These are phyloP conservation scores for Sclerodermus sp. DNA, from an alignment of 2,888 invertebrate species.

Conservation along the genomic window DNA sequence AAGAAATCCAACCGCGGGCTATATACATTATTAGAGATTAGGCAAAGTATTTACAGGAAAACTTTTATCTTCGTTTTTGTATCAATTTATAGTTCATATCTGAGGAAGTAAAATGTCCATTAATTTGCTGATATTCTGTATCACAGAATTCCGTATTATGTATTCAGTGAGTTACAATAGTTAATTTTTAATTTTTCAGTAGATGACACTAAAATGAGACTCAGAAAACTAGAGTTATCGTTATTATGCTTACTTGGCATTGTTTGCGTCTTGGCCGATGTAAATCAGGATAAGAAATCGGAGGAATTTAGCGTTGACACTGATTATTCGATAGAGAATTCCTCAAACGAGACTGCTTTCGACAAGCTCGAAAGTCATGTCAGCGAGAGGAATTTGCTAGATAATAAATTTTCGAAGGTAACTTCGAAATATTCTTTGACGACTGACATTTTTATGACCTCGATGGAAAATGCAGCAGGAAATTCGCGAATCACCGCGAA, in stretches of 20 bases:
- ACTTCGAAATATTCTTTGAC: too few species aligned
- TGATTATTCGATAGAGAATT: not conserved
- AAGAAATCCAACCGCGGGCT: too few species aligned
- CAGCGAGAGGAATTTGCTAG: not conserved
- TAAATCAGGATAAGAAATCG: constrained; percentile 6
- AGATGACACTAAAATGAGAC: constrained; percentile 24
- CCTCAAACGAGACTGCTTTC: not conserved
- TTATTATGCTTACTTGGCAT: constrained; percentile 28
- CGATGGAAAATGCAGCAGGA: too few species aligned
- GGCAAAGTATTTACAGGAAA: too few species aligned
- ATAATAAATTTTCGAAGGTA: not conserved
- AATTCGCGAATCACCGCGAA: too few species aligned
- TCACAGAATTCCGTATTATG: too few species aligned
- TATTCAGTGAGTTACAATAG: too few species aligned
- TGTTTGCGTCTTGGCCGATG: constrained; percentile 24
- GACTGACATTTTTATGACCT: too few species aligned
- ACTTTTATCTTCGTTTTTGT: too few species aligned
- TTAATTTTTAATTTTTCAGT: not conserved
- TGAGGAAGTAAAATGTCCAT: too few species aligned
- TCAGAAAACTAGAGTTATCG: constrained; percentile 26
- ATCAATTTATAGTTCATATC: too few species aligned
- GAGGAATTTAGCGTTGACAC: constrained; percentile 1
- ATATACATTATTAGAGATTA: constrained; percentile 10
- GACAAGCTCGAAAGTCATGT: not conserved
- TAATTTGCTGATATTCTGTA: too few species aligned